Evolutionary conservation across 23 tunicate genomes (phyloP).

Genomic region (Corella eumyota): DNA sequence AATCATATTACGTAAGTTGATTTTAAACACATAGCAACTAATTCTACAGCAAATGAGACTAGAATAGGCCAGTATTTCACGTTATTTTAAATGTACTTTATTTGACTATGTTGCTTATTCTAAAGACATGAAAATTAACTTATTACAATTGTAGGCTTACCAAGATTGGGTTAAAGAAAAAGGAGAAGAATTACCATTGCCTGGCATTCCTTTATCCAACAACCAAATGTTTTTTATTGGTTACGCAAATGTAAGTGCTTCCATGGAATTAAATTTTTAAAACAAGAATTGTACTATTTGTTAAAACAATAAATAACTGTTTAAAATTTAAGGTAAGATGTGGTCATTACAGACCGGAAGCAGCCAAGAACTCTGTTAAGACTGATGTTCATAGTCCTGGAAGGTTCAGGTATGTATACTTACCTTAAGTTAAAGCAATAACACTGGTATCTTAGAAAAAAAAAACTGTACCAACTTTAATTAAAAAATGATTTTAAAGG

Average conservation of each 20-base stretch:
- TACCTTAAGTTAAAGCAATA: not conserved
- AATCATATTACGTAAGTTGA: slow-evolving; percentile 45
- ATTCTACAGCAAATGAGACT: too few relatives aligned
- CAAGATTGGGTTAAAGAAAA: slow-evolving; percentile 14
- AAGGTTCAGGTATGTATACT: slow-evolving; percentile 34
- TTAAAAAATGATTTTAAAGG: slow-evolving; percentile 15
- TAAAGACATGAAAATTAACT: too few relatives aligned
- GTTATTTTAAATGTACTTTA: too few relatives aligned
- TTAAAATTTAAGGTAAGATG: slow-evolving; percentile 92
- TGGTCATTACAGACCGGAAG: slow-evolving; percentile 29
- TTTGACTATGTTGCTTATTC: too few relatives aligned
- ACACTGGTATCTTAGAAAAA: too few relatives aligned
- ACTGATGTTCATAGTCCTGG: slow-evolving; percentile 73
- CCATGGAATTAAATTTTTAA: too few relatives aligned
- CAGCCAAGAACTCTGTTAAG: slow-evolving; percentile 16
- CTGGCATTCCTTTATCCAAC: slow-evolving; percentile 35
- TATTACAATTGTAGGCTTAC: slow-evolving; percentile 2
- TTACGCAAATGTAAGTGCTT: slow-evolving; percentile 54
- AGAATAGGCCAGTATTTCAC: too few relatives aligned
- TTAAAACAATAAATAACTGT: too few relatives aligned
- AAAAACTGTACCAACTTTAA: too few relatives aligned
- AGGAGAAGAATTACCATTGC: slow-evolving; percentile 6
- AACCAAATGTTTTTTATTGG: slow-evolving; percentile 87
- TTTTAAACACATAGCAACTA: too few relatives aligned
- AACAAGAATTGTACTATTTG: too few relatives aligned